Evolutionary conservation across 2,888 invertebrate species (phyloP).

Genomic region (Cantharis lateralis): DNA sequence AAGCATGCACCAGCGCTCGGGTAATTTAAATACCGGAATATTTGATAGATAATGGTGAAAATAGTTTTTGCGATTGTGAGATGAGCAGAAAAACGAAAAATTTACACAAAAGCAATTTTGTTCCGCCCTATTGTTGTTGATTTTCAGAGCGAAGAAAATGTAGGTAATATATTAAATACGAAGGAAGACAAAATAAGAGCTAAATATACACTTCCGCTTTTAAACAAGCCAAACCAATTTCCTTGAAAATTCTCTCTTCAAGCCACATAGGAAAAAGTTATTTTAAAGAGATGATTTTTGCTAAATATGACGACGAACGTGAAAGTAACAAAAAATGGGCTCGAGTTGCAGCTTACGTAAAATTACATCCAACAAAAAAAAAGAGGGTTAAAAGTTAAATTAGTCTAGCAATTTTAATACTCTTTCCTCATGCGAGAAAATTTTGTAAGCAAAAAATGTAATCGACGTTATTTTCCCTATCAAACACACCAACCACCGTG

Average conservation of each 20-base stretch:
- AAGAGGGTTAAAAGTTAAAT: neutral
- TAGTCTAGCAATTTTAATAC: constrained; percentile 13
- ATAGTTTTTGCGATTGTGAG: neutral
- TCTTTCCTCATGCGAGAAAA: constrained; percentile 23
- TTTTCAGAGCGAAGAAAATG: constrained; percentile 14
- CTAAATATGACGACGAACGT: neutral
- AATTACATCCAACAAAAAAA: neutral
- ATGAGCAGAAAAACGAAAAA: neutral
- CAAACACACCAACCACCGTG: constrained; percentile 6
- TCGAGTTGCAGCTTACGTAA: constrained; percentile 10
- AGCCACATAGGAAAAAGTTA: neutral
- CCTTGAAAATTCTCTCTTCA: constrained; percentile 9
- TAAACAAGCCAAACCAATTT: constrained; percentile 23
- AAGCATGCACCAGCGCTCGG: too few species aligned
- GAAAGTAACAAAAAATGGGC: neutral
- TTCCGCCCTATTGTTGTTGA: constrained; percentile 7
- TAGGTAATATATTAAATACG: constrained; percentile 20
- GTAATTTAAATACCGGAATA: neutral
- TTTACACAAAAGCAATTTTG: constrained; percentile 9
- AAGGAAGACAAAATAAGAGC: constrained; percentile 13
- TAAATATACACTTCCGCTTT: constrained; percentile 20
- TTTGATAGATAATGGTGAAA: neutral
- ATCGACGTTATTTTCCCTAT: constrained; percentile 18
- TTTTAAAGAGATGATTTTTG: neutral
- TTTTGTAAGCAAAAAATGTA: constrained; percentile 17